Evolutionary conservation across 2,888 invertebrate species (phyloP).

Genomic region (Sericinus montela): DNA sequence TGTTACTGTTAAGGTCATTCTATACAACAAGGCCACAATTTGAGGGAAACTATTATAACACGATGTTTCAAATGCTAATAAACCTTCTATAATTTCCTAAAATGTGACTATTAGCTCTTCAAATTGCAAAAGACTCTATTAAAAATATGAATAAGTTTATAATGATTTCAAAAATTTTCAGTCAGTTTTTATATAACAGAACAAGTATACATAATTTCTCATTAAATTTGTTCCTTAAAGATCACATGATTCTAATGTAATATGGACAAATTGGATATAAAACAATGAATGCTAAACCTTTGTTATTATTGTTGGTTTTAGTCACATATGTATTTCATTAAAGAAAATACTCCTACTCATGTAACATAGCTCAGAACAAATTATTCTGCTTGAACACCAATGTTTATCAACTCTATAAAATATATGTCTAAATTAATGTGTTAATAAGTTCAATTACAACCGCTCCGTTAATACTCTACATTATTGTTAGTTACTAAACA

Average conservation of each 20-base stretch:
- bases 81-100: background rate
- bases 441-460: conserved; percentile 60
- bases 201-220: background rate
- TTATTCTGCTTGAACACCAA: conserved; percentile 3
- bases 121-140: background rate
- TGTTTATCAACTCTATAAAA: conserved; percentile 34
- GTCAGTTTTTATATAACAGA: background rate
- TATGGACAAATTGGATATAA: too few relatives aligned
- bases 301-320: background rate
- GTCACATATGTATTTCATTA: background rate
- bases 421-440: conserved; percentile 60
- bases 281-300: background rate
- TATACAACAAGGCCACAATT: conserved; percentile 26
- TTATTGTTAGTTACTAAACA: conserved; percentile 73
- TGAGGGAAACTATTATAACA: conserved; percentile 23
- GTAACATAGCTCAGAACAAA: background rate
- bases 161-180: too few relatives aligned
- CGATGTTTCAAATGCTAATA: background rate
- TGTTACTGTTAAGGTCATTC: conserved; percentile 29
- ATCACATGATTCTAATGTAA: too few relatives aligned
- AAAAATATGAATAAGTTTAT: background rate
- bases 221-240: too few relatives aligned
- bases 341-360: background rate
- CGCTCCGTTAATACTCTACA: conserved; percentile 46
- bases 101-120: too few relatives aligned